Base-by-base conservation (phyloP, 2,888 invertebrate species). In the Cataglyphis altisquamis region DNA sequence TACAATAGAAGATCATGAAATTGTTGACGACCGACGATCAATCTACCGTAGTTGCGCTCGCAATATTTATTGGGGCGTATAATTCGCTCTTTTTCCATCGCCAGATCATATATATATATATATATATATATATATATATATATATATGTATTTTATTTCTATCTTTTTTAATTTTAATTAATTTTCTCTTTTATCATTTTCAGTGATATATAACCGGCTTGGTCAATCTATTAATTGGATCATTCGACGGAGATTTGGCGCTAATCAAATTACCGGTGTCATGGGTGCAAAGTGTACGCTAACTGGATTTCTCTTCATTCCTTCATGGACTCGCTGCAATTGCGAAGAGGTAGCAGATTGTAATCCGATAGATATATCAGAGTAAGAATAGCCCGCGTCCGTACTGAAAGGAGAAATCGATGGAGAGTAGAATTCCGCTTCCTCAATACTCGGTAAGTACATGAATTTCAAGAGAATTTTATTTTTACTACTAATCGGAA, bases 231-330 rank as follows among this genome's bases (percentile, higher is more conserved):
- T 57, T 55, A 66, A 57, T 25, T 36, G 66, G 29, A 32, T 57
- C 29, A 39, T 8, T 36, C 48, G 48, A 41, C 32, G 29, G 32
- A 45, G 41, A 78, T 70, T 41, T 70, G 25, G 29, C 41, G 25
- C 25, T 25, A 75, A 64, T 75, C 52, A 64, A 75, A 66, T 75
- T 64, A 66, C 36, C 21, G 25, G 64, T 36, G 52, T 36, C 75
- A 48, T 32, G 48, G 25, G 52, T 64, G 64, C 52, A 64, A 75
- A 75, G 48, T 75, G 52, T 41, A 83, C 85, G 70, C 55, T 89
- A 89, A 88, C 84, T 72, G 60, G 83, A 80, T 87, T 86, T 83
- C 45, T 52, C 57, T 80, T 75, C 63, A 41, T 52, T 52, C 52
- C n/a, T 52, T 63, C 68, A 68, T 82, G 75, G 48, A 74, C 75